Conservation (phyloP, 2,797 vertebrate species). For the Graptemys geographica region DNA sequence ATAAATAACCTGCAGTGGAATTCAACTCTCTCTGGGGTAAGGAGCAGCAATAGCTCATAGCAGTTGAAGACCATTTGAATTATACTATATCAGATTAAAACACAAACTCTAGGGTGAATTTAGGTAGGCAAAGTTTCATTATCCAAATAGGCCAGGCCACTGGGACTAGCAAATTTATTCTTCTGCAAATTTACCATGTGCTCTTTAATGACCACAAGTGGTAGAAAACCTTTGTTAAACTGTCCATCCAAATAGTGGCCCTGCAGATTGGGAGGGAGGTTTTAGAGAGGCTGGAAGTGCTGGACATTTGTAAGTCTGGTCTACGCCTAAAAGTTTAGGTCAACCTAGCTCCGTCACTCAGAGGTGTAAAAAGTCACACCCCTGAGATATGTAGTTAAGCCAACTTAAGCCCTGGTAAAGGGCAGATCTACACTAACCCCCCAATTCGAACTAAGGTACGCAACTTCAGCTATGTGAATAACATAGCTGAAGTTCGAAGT, state of each 20-base stretch:
- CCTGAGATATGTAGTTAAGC: too few species aligned
- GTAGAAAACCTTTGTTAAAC: background rate
- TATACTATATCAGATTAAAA: background rate
- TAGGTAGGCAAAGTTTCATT: background rate
- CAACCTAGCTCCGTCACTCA: too few species aligned
- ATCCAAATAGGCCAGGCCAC: background rate
- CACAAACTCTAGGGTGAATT: background rate
- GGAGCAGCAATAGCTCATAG: background rate
- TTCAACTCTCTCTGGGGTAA: background rate
- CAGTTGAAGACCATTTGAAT: background rate
- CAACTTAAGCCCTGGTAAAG: too few species aligned
- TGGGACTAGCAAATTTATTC: background rate
- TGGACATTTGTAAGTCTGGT: background rate
- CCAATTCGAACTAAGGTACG: too few species aligned
- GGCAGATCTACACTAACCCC: too few species aligned
- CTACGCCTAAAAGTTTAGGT: too few species aligned
- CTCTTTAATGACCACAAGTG: background rate
- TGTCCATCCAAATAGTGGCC: background rate
- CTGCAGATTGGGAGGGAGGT: background rate
- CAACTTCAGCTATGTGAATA: too few species aligned
- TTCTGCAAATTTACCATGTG: background rate
- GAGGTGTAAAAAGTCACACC: too few species aligned
- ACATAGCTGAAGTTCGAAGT: too few species aligned
- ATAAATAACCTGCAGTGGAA: background rate
- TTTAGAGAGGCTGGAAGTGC: constrained; percentile 14